Base-by-base conservation (phyloP, 2,113 vertebrate species). In the Muscicapa adusta region DNA sequence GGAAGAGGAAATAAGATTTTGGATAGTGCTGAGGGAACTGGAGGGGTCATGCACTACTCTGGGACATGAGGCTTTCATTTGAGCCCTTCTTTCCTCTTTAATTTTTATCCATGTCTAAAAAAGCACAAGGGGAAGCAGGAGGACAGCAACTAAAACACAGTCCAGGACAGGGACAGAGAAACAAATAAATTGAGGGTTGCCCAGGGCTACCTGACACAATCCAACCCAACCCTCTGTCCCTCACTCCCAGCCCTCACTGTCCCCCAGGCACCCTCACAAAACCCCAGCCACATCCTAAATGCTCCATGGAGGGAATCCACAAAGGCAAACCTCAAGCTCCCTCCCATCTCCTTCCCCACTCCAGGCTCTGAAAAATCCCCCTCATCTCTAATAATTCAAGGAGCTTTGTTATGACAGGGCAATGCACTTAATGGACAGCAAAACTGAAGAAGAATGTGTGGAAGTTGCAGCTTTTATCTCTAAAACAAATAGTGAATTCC, bases 401-500 rank as follows among this genome's bases (percentile, higher is more conserved):
- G 58, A 50, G 77, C 45, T 94, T 91, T 83, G 73, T 95, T 96
- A 95, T 84, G 96, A 96, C 93, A 72, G 88, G 80, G 91, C 93
- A 91, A 40, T 77, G 77, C 76, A 58, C 81, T 91, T 94, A 94
- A 96, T 97, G 93, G 97, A 96, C 96, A 97, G 94, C 95, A 88
- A 98, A 97, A 98, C 76, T 75, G 93, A 91, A 91, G 97, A 98
- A 98, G 98, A 98, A 98, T 98, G 98, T 96, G 92, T 96, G 97
- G 97, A 97, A 97, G 97, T 96, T 97, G 93, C 88, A 93, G 97
- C 97, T 98, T 98, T 98, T 98, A 97, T 98, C 97, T 97, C 91
- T 97, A 97, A 98, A 98, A 98, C 97, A 98, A 98, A 98, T 97
- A 98, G 91, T 70, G 80, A 97, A 98, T 98, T 98, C 98, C 98